Conservation (phyloP, 1,140 invertebrate genomes). For the Alviniconcha marisindica region DNA sequence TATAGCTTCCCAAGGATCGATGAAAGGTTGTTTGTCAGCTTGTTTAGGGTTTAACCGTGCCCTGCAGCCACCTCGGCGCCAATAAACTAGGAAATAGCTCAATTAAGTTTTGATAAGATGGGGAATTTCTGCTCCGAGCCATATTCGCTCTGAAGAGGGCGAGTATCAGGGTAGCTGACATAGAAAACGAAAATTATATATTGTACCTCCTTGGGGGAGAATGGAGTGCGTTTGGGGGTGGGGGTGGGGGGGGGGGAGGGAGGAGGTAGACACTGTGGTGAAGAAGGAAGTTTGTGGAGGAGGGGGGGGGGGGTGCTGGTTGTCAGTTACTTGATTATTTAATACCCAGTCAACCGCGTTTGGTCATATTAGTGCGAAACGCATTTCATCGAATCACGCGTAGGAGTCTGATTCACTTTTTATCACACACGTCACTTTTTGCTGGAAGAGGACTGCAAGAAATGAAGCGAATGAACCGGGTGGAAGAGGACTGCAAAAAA, state of each 20-base stretch:
- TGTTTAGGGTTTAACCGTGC: not conserved
- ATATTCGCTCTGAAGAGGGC: not conserved
- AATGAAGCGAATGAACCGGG: too few species aligned
- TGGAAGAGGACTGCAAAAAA: too few species aligned
- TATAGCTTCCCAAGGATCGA: not conserved
- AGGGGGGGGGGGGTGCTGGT: too few species aligned
- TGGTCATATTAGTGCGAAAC: not conserved
- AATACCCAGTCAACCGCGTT: not conserved
- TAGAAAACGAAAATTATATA: not conserved
- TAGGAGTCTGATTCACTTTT: not conserved
- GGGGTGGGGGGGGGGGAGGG: too few species aligned
- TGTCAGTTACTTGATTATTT: too few species aligned
- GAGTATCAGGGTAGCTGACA: not conserved
- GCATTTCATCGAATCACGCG: too few species aligned
- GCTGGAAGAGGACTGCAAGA: not conserved
- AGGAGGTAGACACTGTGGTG: too few species aligned
- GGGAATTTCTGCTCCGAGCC: not conserved
- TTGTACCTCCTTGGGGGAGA: too few species aligned
- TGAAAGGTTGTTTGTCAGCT: not conserved
- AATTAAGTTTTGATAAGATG: not conserved
- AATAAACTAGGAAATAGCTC: slow-evolving; percentile 8
- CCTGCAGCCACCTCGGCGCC: not conserved
- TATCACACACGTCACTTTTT: not conserved
- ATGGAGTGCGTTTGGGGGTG: not conserved
- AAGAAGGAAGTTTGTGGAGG: too few species aligned